Conservation (phyloP, 2,797 vertebrate species). For the Tympanoctomys barrerae region DNA sequence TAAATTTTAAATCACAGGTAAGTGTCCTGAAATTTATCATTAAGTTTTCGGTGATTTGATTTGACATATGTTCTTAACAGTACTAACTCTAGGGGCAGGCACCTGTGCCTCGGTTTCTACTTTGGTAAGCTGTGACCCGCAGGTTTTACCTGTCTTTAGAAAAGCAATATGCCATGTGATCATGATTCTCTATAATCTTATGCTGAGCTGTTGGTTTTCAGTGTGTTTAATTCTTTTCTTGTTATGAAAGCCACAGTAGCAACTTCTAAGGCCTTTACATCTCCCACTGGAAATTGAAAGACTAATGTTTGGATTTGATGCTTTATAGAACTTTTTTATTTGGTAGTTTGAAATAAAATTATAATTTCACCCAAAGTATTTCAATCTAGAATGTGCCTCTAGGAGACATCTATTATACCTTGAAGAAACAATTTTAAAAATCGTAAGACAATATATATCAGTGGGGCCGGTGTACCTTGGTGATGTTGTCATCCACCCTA, state of each 20-base stretch:
- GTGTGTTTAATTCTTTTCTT: not conserved
- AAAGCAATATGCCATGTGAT: not conserved
- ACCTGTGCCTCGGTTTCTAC: not conserved
- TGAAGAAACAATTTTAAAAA: not conserved
- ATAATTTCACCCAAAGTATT: not conserved
- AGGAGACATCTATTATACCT: not conserved
- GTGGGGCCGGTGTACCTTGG: not conserved
- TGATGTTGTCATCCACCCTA: not conserved
- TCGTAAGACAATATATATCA: not conserved
- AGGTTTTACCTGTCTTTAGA: not conserved
- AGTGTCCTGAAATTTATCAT: not conserved
- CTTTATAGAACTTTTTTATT: not conserved
- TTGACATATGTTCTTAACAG: not conserved
- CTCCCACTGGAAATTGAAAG: not conserved
- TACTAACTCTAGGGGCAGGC: not conserved
- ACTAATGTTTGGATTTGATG: not conserved
- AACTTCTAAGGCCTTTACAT: not conserved
- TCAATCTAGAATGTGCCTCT: not conserved
- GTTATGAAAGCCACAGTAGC: not conserved
- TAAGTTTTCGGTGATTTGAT: not conserved
- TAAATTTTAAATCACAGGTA: not conserved
- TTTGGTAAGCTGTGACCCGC: not conserved
- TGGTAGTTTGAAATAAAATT: constrained; percentile 7
- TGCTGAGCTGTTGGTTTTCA: not conserved
- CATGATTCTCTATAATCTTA: not conserved